Evolutionary conservation across 2,888 invertebrate species (phyloP).

Genomic region (Unio delphinus): DNA sequence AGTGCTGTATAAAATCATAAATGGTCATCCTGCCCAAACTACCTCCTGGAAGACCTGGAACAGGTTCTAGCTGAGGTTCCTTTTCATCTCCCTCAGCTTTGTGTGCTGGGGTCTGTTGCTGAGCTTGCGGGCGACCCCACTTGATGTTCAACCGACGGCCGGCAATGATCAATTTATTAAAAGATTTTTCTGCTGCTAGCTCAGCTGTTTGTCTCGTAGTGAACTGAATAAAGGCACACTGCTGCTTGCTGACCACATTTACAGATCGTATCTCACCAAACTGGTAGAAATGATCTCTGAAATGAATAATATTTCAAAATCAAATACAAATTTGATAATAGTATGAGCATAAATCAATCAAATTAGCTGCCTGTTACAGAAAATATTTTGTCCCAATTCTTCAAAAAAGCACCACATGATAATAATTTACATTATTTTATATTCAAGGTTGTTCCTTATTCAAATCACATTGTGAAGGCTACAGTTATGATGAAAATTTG

Average conservation of each 20-base stretch:
- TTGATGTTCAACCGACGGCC: constrained; percentile 91
- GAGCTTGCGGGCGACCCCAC: constrained; percentile 96
- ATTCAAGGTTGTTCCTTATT: no score
- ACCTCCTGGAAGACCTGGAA: constrained; percentile 83
- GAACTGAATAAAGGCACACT: constrained; percentile 96
- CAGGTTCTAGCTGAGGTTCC: constrained; percentile 77
- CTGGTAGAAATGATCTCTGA: constrained; percentile 96
- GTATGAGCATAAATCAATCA: no score
- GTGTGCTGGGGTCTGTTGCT: constrained; percentile 53
- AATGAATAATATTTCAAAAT: constrained; percentile 15
- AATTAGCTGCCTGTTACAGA: no score
- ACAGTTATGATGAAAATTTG: no score
- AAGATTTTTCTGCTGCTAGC: constrained; percentile 82
- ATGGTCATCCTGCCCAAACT: constrained; percentile 7
- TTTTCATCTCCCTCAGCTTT: constrained; percentile 54
- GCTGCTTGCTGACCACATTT: constrained; percentile 90
- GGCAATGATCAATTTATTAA: constrained; percentile 90
- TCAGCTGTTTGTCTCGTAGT: constrained; percentile 92
- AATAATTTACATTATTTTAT: no score
- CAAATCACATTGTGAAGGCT: no score
- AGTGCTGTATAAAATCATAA: not conserved
- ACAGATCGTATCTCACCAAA: constrained; percentile 97
- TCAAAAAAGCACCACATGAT: no score
- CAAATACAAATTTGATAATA: not conserved
- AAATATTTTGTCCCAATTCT: no score